Percentiles rank a stretch among this genome's conserved stretches.
These are phyloP conservation scores for Synanthedon vespiformis DNA, from an alignment of 2,888 invertebrate species.

Conservation along the genomic window DNA sequence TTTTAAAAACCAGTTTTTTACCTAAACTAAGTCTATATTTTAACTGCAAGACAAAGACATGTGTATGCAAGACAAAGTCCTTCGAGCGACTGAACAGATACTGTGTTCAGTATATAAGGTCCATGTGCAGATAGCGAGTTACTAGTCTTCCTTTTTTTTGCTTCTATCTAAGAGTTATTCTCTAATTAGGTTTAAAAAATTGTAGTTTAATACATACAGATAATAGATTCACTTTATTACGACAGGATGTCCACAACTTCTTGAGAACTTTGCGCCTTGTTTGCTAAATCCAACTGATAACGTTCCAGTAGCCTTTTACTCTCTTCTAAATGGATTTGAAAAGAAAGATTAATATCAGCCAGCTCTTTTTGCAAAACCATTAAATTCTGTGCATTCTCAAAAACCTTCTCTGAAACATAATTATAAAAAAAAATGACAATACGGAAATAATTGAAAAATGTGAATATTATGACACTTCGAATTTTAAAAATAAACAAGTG, in stretches of 20 bases:
- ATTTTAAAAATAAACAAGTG: conserved; percentile 27
- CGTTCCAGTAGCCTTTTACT: conserved; percentile 41
- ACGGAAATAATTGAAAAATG: conserved; percentile 36
- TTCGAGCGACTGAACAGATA: too few relatives aligned
- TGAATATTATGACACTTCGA: conserved; percentile 24
- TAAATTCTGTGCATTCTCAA: conserved; percentile 39
- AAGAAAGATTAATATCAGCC: conserved; percentile 55
- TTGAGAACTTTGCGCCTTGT: conserved; percentile 41
- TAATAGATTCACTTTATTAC: conserved; percentile 36
- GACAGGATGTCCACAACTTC: conserved; percentile 49
- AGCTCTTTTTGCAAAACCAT: conserved; percentile 45
- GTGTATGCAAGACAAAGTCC: too few relatives aligned
- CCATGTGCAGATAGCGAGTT: too few relatives aligned
- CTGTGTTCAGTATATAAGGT: too few relatives aligned
- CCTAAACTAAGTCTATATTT: too few relatives aligned
- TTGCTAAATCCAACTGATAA: conserved; percentile 38
- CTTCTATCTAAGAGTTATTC: too few relatives aligned
- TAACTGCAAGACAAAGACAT: too few relatives aligned
- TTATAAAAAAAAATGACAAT: conserved; percentile 8
- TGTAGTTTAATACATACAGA: too few relatives aligned
- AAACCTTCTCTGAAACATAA: conserved; percentile 53
- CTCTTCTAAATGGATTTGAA: conserved; percentile 55
- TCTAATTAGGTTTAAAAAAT: too few relatives aligned
- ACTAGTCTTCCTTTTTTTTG: too few relatives aligned
- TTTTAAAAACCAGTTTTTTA: too few relatives aligned